phyloP scores from a whole-genome alignment of 2,888 invertebrate species.

The Leptarthrus brevirostris region DNA sequence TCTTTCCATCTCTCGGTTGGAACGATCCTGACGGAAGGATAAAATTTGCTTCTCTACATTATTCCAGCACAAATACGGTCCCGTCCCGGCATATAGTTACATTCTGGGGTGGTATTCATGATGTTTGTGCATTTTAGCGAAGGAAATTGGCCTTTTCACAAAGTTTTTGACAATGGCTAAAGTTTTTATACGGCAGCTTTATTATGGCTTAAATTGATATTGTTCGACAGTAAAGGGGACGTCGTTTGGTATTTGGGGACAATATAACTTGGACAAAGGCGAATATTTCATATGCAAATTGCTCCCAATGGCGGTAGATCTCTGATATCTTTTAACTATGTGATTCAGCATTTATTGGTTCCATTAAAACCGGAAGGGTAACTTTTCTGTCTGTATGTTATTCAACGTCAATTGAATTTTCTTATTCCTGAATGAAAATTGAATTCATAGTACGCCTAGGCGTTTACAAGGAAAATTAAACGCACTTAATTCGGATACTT shows the following conservation, averaged over 20 bases:
- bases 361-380: conserved; percentile 16
- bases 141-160: conserved; percentile 47
- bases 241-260: conserved; percentile 27
- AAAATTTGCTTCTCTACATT: conserved; percentile 15
- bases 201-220: conserved; percentile 34
- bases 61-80: neutral
- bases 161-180: conserved; percentile 39
- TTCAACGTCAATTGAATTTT: no score
- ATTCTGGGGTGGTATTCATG: conserved; percentile 19
- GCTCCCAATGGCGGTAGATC: neutral
- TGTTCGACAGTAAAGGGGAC: conserved; percentile 40
- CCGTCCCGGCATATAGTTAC: neutral
- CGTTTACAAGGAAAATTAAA: no score
- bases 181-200: conserved; percentile 35
- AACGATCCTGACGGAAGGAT: conserved; percentile 30
- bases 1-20: conserved; percentile 4
- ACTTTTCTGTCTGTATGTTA: no score
- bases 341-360: neutral
- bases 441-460: no score
- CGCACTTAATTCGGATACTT: no score
- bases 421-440: no score
- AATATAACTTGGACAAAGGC: conserved; percentile 25
- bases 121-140: conserved; percentile 44
- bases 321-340: neutral
- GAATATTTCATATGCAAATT: conserved; percentile 43